Evolutionary conservation across 2,113 vertebrate genomes (phyloP).

Genomic region (Arenaria interpres): DNA sequence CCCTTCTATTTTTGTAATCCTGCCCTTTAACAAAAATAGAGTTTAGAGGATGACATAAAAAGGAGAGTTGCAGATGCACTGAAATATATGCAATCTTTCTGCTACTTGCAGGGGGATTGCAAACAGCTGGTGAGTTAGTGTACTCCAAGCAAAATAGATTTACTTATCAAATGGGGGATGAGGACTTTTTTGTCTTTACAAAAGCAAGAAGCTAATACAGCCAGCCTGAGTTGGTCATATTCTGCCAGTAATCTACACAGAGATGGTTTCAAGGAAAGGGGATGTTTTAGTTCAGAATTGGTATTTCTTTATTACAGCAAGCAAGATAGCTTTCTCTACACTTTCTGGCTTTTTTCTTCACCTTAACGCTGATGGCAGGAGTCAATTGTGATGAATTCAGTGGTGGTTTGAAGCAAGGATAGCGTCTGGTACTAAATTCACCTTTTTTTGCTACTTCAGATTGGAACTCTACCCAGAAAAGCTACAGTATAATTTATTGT

Average conservation of each 20-base stretch:
- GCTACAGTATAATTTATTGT: not conserved
- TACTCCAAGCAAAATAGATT: not conserved
- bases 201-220: not conserved
- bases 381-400: not conserved
- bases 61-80: constrained; percentile 18
- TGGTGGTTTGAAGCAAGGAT: not conserved
- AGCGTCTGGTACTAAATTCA: not conserved
- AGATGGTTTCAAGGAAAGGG: not conserved
- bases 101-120: not conserved
- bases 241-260: not conserved
- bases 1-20: constrained; percentile 40
- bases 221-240: not conserved
- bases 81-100: constrained; percentile 7
- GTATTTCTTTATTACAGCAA: not conserved
- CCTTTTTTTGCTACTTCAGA: not conserved
- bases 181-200: not conserved
- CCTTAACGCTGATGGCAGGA: not conserved
- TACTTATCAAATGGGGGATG: not conserved
- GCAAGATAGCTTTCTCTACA: not conserved
- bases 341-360: not conserved
- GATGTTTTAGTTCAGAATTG: not conserved
- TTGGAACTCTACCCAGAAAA: not conserved
- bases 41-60: constrained; percentile 32
- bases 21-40: constrained; percentile 52
- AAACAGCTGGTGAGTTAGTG: constrained; percentile 16